A percentile compares a stretch with the other conserved stretches of the same genome.
Conservation (phyloP, 2,888 invertebrate species). For the Drosophila melanosoma region DNA sequence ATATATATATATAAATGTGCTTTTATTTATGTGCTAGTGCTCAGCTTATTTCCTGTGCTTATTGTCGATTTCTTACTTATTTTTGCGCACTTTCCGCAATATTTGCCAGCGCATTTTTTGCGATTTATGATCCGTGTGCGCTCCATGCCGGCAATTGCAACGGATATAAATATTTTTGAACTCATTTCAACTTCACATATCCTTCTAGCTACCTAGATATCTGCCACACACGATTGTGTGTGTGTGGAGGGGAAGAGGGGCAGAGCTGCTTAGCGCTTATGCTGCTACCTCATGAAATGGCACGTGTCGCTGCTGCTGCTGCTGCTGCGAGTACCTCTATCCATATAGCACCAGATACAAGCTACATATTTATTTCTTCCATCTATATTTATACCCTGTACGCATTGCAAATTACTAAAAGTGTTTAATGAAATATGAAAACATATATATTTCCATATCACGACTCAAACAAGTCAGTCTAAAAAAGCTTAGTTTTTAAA, state of each 20-base stretch:
- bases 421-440: no score
- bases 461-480: not conserved
- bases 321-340: conserved; percentile 21
- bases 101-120: conserved; percentile 68
- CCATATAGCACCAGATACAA: conserved; percentile 16
- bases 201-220: conserved; percentile 17
- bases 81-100: conserved; percentile 75
- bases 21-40: conserved; percentile 53
- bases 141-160: conserved; percentile 73
- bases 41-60: conserved; percentile 73
- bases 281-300: conserved; percentile 69
- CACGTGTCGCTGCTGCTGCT: conserved; percentile 68
- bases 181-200: conserved; percentile 75
- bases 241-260: not conserved
- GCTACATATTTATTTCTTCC: conserved; percentile 20
- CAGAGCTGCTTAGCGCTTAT: conserved; percentile 51
- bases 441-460: not conserved
- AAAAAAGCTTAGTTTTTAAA: not conserved
- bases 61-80: conserved; percentile 78
- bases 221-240: conserved; percentile 7
- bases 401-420: not conserved
- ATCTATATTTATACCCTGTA: conserved; percentile 1
- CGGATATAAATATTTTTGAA: conserved; percentile 80
- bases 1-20: conserved; percentile 2
- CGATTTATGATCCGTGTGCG: conserved; percentile 74